Conservation (phyloP, 92 coral and sea anemone species). For the Porites evermanni region DNA sequence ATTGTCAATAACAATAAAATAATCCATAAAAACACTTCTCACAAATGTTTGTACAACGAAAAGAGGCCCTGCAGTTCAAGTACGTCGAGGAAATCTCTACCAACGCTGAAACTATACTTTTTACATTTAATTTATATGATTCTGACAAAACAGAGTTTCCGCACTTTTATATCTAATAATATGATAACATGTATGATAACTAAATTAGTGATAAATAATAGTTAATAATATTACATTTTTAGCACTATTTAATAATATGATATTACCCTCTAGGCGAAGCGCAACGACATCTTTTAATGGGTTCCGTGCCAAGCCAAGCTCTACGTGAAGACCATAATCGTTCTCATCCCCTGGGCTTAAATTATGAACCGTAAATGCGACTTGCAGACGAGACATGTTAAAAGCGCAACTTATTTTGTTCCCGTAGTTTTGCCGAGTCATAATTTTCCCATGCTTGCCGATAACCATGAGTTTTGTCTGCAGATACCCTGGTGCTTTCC, state of each 20-base stretch:
- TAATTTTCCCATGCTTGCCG: not conserved
- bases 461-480: constrained; percentile 26
- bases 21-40: not conserved
- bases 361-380: constrained; percentile 10
- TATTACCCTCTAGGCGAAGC: constrained; percentile 14
- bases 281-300: constrained; percentile 8
- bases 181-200: too few species aligned
- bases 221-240: too few species aligned
- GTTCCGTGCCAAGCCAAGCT: not conserved
- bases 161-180: too few species aligned
- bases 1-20: too few species aligned
- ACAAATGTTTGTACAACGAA: too few species aligned
- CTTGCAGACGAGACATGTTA: constrained; percentile 33
- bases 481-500: constrained; percentile 5
- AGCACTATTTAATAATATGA: too few species aligned
- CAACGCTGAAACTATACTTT: too few species aligned
- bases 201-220: too few species aligned
- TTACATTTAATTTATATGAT: too few species aligned
- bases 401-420: constrained; percentile 14
- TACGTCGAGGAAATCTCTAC: too few species aligned
- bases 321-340: constrained; percentile 16
- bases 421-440: constrained; percentile 7
- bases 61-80: too few species aligned
- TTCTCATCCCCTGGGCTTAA: not conserved
- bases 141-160: too few species aligned